Evolutionary conservation across 23 tunicate species (phyloP).

Genomic region (Halocynthia aurantium): DNA sequence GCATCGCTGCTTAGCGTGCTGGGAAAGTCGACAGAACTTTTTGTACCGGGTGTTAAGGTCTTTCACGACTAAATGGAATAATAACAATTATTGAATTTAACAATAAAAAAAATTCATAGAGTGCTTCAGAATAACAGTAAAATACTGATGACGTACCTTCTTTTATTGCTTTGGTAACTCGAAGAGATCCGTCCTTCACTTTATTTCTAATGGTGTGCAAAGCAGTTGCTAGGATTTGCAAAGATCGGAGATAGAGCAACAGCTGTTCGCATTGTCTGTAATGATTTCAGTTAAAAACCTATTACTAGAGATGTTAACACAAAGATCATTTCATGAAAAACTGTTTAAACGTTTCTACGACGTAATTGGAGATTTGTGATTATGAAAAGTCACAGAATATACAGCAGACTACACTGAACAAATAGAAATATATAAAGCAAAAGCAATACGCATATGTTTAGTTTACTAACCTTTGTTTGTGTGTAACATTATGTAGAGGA

Average conservation of each 20-base stretch:
- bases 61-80: conserved; percentile 13
- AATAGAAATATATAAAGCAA: no score
- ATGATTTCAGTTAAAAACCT: neutral
- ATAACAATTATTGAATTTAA: neutral
- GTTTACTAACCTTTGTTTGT: conserved; percentile 39
- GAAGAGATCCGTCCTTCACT: conserved; percentile 36
- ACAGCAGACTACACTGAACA: no score
- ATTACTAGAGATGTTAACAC: neutral
- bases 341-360: neutral
- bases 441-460: no score
- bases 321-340: neutral
- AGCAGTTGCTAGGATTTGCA: conserved; percentile 78
- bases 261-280: conserved; percentile 72
- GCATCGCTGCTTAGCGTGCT: conserved; percentile 42
- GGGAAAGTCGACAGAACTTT: conserved; percentile 35
- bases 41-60: conserved; percentile 71
- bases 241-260: conserved; percentile 57
- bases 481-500: conserved; percentile 35
- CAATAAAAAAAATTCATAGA: neutral
- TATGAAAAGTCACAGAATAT: no score
- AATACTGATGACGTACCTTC: conserved; percentile 21
- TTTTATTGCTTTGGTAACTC: conserved; percentile 31
- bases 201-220: conserved; percentile 73
- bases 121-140: neutral
- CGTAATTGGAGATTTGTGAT: no score